Percentiles rank a stretch among this genome's conserved stretches.
phyloP scores from a whole-genome alignment of 2,113 vertebrate species.

The Sylvietta virens region DNA sequence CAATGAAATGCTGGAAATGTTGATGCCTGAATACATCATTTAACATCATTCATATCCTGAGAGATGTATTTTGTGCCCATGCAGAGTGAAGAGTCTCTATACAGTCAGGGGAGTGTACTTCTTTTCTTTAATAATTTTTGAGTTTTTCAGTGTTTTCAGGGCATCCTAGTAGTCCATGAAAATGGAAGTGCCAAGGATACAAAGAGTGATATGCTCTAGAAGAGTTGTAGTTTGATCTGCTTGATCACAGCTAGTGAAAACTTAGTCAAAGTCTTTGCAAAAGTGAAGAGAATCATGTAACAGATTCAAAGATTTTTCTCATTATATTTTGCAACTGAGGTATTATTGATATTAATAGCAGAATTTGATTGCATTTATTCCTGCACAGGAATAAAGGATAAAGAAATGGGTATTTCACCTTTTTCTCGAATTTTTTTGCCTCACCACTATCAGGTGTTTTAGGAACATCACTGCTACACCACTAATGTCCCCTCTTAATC shows the following conservation, averaged over 20 bases:
- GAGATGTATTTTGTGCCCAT: not conserved
- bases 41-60: not conserved
- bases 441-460: not conserved
- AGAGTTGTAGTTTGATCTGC: not conserved
- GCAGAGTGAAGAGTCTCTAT: not conserved
- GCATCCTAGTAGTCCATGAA: not conserved
- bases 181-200: not conserved
- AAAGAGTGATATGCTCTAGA: accelerated
- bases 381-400: not conserved
- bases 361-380: not conserved
- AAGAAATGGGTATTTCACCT: not conserved
- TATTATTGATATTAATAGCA: not conserved
- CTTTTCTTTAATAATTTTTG: not conserved
- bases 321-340: not conserved
- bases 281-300: not conserved
- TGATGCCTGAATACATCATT: not conserved
- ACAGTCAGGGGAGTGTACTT: accelerated
- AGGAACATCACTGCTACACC: not conserved
- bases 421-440: not conserved
- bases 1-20: not conserved
- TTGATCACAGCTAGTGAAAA: not conserved
- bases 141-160: not conserved
- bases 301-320: not conserved
- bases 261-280: not conserved
- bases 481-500: not conserved